Evolutionary conservation across 2,113 vertebrate genomes (phyloP).

Genomic region (Bungarus multicinctus): DNA sequence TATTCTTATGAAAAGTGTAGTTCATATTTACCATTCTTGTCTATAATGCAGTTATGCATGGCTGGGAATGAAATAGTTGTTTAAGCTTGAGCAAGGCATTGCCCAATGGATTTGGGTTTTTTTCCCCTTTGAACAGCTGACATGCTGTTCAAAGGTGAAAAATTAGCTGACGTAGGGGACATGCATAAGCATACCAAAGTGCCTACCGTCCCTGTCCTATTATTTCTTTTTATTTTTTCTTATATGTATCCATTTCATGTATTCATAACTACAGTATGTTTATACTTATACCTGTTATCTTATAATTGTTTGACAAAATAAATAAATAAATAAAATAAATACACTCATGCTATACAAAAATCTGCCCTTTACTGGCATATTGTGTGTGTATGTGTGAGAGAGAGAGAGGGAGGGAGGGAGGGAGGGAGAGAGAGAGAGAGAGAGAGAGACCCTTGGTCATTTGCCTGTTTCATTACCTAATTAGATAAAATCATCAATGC

Average conservation of each 20-base stretch:
- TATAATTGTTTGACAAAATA: too few species aligned
- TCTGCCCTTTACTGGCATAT: background rate
- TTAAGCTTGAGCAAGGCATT: constrained; percentile 54
- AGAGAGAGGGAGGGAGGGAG: too few species aligned
- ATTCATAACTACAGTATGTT: too few species aligned
- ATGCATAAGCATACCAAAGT: too few species aligned
- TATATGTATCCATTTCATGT: too few species aligned
- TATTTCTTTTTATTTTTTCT: too few species aligned
- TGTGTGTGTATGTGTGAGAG: background rate
- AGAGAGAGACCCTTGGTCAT: background rate
- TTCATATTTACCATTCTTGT: constrained; percentile 26
- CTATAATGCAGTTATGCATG: constrained; percentile 11
- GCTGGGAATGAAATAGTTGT: constrained; percentile 54
- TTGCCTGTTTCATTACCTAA: background rate
- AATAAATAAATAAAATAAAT: background rate
- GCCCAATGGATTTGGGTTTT: background rate
- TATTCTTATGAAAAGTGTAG: constrained; percentile 28
- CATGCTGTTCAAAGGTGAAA: background rate
- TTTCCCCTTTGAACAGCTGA: background rate
- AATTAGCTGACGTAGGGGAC: too few species aligned
- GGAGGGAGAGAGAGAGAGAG: too few species aligned
- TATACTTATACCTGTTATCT: too few species aligned
- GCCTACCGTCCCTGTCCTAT: too few species aligned
- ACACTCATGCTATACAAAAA: background rate
- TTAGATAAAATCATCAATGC: background rate